Base-by-base conservation (phyloP, 1,140 invertebrate species). In the Polyergus mexicanus region DNA sequence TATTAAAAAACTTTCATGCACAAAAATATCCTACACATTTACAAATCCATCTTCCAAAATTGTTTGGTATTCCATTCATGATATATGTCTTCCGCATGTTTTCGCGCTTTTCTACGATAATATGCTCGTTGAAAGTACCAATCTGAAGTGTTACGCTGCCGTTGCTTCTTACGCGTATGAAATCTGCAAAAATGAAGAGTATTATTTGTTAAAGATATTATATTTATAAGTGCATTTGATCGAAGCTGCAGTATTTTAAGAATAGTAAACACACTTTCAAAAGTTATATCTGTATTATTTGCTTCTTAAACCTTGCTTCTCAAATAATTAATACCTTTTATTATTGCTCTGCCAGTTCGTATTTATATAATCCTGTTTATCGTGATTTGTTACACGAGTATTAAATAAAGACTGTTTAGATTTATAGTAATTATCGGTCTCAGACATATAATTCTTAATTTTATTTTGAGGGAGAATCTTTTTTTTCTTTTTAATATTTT, bases 101-200 rank as follows among this genome's bases (percentile, higher is more conserved):
- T 76, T 41, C 74, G 74, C 41, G 74, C 74, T 41, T 63, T 76
- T 63, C 47, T 62, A 76, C 74, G 74, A 3, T 56, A 19, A 76
- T 2, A 3, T 44, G 8, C 74, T 63, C 74, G 38, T 76, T 19
- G 74, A 76, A 76, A 76, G 25, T 76, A 76, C 74, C 74, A 76
- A 44, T 76, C 74, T 0, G 56, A 76, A 62, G 25, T 25, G 13
- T 19, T 22, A 44, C 0, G 22, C 7, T 62, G 56, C 7, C 69
- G 6, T 35, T 54, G 69, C 22, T 76, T 44, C 2, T 8, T 28
- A n/a, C 11, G 38, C 25, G 7, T 16, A 44, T 44, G 2, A 77
- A 1, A 66, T 22, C 75, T 77, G 60, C 7, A 6, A 25, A 8
- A 77, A 66, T 66, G 19, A 65, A 77, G 0, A 32, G 7, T 22